Conservation (phyloP, 2,113 vertebrate species). For the Chinchilla lanigera region DNA sequence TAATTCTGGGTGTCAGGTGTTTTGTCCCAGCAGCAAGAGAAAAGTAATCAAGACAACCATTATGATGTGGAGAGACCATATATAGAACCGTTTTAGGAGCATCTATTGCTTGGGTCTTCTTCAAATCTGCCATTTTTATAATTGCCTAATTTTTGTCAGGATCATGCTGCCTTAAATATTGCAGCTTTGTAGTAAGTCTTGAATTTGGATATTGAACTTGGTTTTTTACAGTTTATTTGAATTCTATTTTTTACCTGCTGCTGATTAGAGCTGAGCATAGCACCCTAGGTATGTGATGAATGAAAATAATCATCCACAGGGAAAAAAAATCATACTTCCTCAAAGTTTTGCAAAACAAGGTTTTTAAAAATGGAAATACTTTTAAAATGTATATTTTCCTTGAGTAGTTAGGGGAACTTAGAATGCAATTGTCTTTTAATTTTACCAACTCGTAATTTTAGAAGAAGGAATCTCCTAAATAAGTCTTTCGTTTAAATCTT, state of each 20-base stretch:
- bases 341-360: neutral
- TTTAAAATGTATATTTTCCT: neutral
- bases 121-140: neutral
- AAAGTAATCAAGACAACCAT: too few relatives aligned
- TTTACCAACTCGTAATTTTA: neutral
- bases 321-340: neutral
- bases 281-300: neutral
- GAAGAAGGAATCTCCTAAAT: neutral
- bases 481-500: neutral
- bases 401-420: neutral
- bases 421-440: neutral
- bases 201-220: neutral
- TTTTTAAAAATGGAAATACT: neutral
- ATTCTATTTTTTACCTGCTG: neutral
- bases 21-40: too few relatives aligned
- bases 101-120: neutral
- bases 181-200: neutral
- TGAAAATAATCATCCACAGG: neutral
- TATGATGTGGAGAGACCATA: too few relatives aligned
- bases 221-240: slow-evolving; percentile 10
- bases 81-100: neutral
- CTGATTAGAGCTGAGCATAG: too few relatives aligned
- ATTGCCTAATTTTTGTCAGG: neutral
- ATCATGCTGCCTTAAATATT: neutral
- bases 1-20: too few relatives aligned